These are phyloP conservation scores for Adelosebastes latens DNA, from an alignment of 2,797 vertebrate species.

Conservation along the genomic window DNA sequence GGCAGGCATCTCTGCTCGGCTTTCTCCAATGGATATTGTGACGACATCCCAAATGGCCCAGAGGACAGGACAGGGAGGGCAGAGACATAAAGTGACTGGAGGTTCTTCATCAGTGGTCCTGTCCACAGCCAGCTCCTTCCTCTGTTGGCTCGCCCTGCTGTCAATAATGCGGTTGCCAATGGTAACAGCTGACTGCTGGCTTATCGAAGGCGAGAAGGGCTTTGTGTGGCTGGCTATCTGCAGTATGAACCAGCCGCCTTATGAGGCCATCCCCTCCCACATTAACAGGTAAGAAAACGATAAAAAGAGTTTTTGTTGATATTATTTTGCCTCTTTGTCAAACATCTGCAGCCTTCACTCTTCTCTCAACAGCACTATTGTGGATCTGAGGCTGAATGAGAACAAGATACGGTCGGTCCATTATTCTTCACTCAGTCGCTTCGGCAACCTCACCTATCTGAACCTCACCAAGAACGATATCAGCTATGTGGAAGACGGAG, in stretches of 20 bases:
- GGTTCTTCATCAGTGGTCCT: conserved; percentile 57
- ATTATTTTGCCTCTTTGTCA: neutral
- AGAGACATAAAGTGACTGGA: conserved; percentile 79
- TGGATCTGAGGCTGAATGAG: conserved; percentile 97
- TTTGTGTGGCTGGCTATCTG: conserved; percentile 99
- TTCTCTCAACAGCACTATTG: conserved; percentile 87
- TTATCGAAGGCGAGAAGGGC: conserved; percentile 98
- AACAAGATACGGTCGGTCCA: conserved; percentile 97
- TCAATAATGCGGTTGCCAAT: conserved; percentile 82
- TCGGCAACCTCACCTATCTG: conserved; percentile 98
- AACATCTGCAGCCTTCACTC: neutral
- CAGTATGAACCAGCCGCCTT: conserved; percentile 98
- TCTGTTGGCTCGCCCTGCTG: conserved; percentile 86
- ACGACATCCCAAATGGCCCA: conserved; percentile 56
- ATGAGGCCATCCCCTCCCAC: conserved; percentile 95
- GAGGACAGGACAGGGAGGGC: conserved; percentile 64
- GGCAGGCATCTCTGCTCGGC: conserved; percentile 31
- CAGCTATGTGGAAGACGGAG: conserved; percentile 95
- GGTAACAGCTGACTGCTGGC: conserved; percentile 93
- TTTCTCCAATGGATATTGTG: conserved; percentile 57
- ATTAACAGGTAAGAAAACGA: conserved; percentile 85
- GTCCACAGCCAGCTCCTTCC: conserved; percentile 82
- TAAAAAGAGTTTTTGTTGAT: neutral
- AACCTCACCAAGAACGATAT: conserved; percentile 99
- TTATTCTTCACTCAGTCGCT: conserved; percentile 95